Conservation (phyloP, 2,888 invertebrate species). For the Heliconius charithonia region DNA sequence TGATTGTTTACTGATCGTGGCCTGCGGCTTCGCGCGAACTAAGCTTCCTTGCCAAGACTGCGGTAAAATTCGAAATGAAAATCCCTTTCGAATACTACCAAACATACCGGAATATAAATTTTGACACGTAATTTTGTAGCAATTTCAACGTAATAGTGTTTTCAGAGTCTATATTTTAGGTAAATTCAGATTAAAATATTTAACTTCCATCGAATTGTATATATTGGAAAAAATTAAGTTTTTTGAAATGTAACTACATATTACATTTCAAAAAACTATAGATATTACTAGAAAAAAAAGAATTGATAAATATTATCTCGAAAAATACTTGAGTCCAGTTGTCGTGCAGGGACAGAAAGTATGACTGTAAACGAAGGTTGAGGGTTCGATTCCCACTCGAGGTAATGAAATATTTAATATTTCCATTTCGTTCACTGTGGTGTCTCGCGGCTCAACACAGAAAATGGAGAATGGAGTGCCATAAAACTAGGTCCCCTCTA, state of each 20-base stretch:
- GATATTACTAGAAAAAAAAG: background rate
- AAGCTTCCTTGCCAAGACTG: slow-evolving; percentile 19
- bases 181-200: background rate
- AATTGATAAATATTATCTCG: too few species aligned
- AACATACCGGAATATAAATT: slow-evolving; percentile 6
- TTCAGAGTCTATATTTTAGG: background rate
- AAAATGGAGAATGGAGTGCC: too few species aligned
- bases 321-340: too few species aligned
- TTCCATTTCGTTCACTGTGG: too few species aligned
- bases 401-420: too few species aligned
- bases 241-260: too few species aligned
- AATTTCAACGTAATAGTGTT: background rate
- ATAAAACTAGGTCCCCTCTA: too few species aligned
- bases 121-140: slow-evolving; percentile 17
- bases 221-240: background rate
- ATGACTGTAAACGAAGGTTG: too few species aligned
- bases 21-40: slow-evolving; percentile 26
- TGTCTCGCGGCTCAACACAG: too few species aligned
- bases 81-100: background rate
- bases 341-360: too few species aligned
- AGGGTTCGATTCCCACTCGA: too few species aligned
- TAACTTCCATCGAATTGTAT: background rate
- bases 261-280: too few species aligned
- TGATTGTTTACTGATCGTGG: slow-evolving; percentile 24
- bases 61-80: slow-evolving; percentile 20